phyloP scores from a whole-genome alignment of 1,140 invertebrate genomes.

The Mercenaria mercenaria region DNA sequence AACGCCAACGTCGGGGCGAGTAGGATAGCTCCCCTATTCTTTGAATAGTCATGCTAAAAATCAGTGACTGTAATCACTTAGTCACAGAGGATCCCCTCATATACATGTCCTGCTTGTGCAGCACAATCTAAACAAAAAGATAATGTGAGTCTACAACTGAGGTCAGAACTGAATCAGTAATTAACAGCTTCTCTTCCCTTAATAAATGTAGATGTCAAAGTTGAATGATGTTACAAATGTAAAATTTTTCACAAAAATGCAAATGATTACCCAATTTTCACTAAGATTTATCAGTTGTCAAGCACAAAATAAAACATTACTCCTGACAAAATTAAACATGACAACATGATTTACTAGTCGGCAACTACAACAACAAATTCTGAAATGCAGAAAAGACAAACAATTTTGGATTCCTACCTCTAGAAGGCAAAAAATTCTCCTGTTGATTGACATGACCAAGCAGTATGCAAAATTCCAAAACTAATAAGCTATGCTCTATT shows the following conservation, averaged over 20 bases:
- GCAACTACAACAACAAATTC: slow-evolving; percentile 43
- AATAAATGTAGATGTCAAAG: slow-evolving; percentile 4
- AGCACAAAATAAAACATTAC: slow-evolving; percentile 28
- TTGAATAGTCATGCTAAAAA: too few relatives aligned
- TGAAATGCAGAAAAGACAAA: background rate
- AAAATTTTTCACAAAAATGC: slow-evolving; percentile 16
- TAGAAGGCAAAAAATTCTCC: background rate
- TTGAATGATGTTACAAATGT: slow-evolving; percentile 20
- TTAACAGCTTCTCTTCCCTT: background rate
- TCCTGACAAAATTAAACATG: slow-evolving; percentile 18
- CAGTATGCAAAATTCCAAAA: slow-evolving; percentile 28
- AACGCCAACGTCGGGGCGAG: too few relatives aligned
- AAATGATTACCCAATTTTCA: slow-evolving; percentile 25
- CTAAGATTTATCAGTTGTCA: slow-evolving; percentile 31
- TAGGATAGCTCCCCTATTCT: too few relatives aligned
- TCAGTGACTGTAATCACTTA: too few relatives aligned
- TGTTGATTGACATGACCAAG: slow-evolving; percentile 37
- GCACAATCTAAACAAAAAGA: too few relatives aligned
- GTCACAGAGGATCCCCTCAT: too few relatives aligned
- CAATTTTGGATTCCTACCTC: slow-evolving; percentile 31
- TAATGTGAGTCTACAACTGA: too few relatives aligned
- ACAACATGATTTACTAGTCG: slow-evolving; percentile 32
- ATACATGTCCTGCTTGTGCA: too few relatives aligned
- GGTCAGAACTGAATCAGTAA: too few relatives aligned
- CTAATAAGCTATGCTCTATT: slow-evolving; percentile 36